Evolutionary conservation across 2,888 invertebrate species (phyloP), one percentile per base, ranked within the genome.

Genomic region (Colletes collaris): DNA sequence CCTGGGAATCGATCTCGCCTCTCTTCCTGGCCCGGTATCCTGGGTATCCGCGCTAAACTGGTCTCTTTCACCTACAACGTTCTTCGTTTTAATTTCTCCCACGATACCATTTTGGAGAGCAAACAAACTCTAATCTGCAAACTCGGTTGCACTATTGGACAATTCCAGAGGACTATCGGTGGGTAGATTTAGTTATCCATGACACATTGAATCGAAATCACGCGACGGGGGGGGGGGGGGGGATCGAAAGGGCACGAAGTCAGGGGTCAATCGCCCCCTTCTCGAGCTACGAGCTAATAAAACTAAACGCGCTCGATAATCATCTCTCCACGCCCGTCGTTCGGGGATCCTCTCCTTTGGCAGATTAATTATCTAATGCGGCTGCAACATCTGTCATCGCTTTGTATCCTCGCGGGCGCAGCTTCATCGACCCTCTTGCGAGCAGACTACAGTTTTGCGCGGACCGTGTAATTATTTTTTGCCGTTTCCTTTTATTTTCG

Each of bases 331-430:
- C 88, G 82, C 85, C 85, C 86, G 85, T 80, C 79, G 62, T 78
- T 81, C 85, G 76, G 77, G 27, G 84, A 84, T 78, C 84, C 83
- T 80, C 83, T 79, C 81, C 76, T 53, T 19, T 11, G 37, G 63
- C 65, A 86, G 91, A 92, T 92, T 92, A 92, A 92, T 92, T 91
- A 92, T 92, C 92, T 92, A 92, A 92, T 92, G 90, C 87, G 86
- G 87, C 84, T 87, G 81, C 83, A 92, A 91, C 92, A 92, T 92
- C 92, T 92, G 92, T 92, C 91, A 91, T 91, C 90, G 86, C 86
- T 84, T 87, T 78, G 27, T 27, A 71, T 84, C 84, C 79, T 77
- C 69, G 78, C 68, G 85, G 86, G 79, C 85, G 81, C 87, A 86
- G 87, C 88, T 88, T 86, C 69, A 56, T 27, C 60, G 55, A 74